Base-by-base conservation (phyloP, 2,888 invertebrate species). In the Leptopilina syphax region DNA sequence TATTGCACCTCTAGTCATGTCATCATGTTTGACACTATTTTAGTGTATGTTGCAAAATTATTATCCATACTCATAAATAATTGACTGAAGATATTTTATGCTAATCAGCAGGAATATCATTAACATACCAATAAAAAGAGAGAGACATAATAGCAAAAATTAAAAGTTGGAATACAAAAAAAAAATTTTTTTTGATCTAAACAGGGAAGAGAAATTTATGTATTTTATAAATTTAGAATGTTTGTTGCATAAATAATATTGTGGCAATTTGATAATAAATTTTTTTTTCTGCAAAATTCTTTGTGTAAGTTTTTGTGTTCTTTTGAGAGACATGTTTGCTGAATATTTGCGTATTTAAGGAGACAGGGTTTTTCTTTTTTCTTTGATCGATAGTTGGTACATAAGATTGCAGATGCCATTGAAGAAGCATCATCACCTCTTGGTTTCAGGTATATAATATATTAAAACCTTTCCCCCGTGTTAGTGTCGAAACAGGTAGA, bases 391-490 rank as follows among this genome's bases (percentile, higher is more conserved):
- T 73, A 73, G 73, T 73, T 73, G 57, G 44, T 44, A 44, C 34
- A 34, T 57, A n/a, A 73, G 73, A 54, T 73, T 73, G 73, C 34
- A 57, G 73, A 73, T 57, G 27, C 73, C 57, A 73, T 57, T 73
- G 73, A 73, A n/a, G 73, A 73, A n/a, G 73, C 73, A 34, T 73
- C 73, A 54, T 57, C 73, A 73, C 73, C 73, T 73, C 57, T 18
- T 57, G 54, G 57, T 80, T 78, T 34, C 34, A 34, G 34, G 34
- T 4, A 34, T 34, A 34, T 34, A 34, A 34, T 34, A 34, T 77
- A 70, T 63, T 70, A 77, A 50, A 10, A 66, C 80, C 81, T 80
- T 78, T 81, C 80, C 81, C 77, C 77, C 8, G 50, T 10, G 10
- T 50, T 10, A 44, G 65, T 65, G 65, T 50, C 50, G 65, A 65